Evolutionary conservation across 1,140 invertebrate species (phyloP).

Genomic region (Trinorchestia longiramus): DNA sequence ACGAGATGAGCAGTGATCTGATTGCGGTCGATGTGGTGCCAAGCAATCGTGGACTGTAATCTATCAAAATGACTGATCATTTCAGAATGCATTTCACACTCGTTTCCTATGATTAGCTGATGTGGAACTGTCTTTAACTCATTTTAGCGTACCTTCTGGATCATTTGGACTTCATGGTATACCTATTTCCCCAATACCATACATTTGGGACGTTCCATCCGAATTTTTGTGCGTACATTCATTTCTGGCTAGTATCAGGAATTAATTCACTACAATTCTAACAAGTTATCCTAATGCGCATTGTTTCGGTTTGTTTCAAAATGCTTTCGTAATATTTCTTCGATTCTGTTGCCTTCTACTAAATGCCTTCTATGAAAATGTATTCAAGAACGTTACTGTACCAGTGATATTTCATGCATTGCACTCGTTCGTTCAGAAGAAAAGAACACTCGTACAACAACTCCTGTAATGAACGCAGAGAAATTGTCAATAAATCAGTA

Average conservation of each 20-base stretch:
- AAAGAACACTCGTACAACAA: background rate
- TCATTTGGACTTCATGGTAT: background rate
- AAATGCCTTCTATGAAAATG: background rate
- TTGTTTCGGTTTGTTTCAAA: background rate
- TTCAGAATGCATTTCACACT: background rate
- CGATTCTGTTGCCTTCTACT: background rate
- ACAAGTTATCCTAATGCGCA: background rate
- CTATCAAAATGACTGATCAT: background rate
- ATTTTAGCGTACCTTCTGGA: background rate
- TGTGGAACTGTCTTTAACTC: background rate
- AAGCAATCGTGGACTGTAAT: background rate
- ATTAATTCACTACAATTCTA: background rate
- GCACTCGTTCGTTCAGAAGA: background rate
- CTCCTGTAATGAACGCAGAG: background rate
- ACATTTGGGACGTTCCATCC: background rate
- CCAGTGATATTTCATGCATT: background rate
- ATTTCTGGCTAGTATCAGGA: background rate
- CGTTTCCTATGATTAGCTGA: background rate
- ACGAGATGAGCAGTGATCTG: background rate
- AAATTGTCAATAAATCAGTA: background rate
- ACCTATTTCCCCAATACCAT: background rate
- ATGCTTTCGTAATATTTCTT: background rate
- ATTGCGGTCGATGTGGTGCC: background rate
- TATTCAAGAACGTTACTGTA: background rate
- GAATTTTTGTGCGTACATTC: background rate